A percentile compares a stretch with the other conserved stretches of the same genome.
Conservation (phyloP, 1,140 invertebrate species). For the Brachionus asplanchnoidis region DNA sequence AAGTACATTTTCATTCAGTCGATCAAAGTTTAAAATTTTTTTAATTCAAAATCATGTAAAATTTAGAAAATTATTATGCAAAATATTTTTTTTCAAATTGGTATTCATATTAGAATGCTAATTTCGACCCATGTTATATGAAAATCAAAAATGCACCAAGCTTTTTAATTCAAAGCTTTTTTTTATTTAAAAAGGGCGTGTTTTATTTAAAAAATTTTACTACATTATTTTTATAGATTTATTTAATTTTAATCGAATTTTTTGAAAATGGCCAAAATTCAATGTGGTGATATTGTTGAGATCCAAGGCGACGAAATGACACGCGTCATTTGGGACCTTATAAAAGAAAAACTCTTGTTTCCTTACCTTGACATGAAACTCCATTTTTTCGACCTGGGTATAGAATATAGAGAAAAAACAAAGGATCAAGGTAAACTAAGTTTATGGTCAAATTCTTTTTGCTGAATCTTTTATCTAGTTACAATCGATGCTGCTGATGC, state of each 20-base stretch:
- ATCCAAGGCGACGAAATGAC: conserved; percentile 99
- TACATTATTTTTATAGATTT: neutral
- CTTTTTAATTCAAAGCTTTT: neutral
- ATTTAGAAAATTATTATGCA: conserved; percentile 59
- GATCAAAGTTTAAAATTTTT: neutral
- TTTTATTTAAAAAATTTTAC: neutral
- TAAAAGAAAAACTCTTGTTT: conserved; percentile 92
- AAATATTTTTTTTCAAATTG: neutral
- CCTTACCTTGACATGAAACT: conserved; percentile 93
- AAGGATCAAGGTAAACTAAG: conserved; percentile 66
- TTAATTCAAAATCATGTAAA: neutral
- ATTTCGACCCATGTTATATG: neutral
- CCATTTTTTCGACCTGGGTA: conserved; percentile 88
- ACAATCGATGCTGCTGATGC: conserved; percentile 95
- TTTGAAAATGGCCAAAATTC: conserved; percentile 42
- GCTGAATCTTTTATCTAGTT: conserved; percentile 58
- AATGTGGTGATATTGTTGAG: conserved; percentile 64
- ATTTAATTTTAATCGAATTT: neutral
- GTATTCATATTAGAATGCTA: neutral
- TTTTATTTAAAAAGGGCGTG: neutral
- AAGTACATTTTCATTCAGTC: neutral
- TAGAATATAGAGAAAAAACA: conserved; percentile 88
- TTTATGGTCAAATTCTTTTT: too few relatives aligned
- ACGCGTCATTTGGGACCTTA: conserved; percentile 94
- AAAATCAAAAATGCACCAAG: neutral